Evolutionary conservation across 2,797 vertebrate species (phyloP).

Genomic region (Etheostoma nigrum): DNA sequence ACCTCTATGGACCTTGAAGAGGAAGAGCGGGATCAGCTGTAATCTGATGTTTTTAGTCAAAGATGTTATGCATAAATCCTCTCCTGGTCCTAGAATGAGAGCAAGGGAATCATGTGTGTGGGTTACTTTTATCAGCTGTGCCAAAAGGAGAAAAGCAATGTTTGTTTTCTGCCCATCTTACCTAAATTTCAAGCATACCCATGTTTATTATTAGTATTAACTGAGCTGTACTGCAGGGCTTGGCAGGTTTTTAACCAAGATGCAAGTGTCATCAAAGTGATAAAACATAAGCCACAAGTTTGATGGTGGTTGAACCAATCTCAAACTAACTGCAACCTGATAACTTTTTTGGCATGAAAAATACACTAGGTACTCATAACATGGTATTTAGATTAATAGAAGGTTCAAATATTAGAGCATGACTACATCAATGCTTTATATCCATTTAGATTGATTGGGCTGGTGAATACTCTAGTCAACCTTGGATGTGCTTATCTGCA

Average conservation of each 20-base stretch:
- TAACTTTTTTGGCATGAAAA: slow-evolving; percentile 12
- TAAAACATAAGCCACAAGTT: slow-evolving; percentile 8
- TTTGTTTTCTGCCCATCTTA: slow-evolving; percentile 36
- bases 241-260: slow-evolving; percentile 9
- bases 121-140: slow-evolving; percentile 43
- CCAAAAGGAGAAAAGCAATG: slow-evolving; percentile 5
- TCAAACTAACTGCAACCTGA: not conserved
- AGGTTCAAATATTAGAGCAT: not conserved
- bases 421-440: not conserved
- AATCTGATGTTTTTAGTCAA: slow-evolving; percentile 62
- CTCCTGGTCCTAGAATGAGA: slow-evolving; percentile 25
- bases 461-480: not conserved
- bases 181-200: slow-evolving; percentile 5
- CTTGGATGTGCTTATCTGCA: not conserved
- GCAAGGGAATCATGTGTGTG: slow-evolving; percentile 15
- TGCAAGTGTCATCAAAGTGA: slow-evolving; percentile 4
- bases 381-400: not conserved
- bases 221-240: not conserved
- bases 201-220: slow-evolving; percentile 29
- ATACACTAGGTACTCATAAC: not conserved
- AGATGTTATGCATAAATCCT: slow-evolving; percentile 48
- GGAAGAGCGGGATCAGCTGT: slow-evolving; percentile 65
- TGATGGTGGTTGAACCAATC: slow-evolving; percentile 9
- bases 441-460: not conserved
- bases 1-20: slow-evolving; percentile 53